Percentiles rank a stretch among this genome's conserved stretches.
phyloP scores from a whole-genome alignment of 2,797 vertebrate genomes.

The Enteromius unitaeniatus region DNA sequence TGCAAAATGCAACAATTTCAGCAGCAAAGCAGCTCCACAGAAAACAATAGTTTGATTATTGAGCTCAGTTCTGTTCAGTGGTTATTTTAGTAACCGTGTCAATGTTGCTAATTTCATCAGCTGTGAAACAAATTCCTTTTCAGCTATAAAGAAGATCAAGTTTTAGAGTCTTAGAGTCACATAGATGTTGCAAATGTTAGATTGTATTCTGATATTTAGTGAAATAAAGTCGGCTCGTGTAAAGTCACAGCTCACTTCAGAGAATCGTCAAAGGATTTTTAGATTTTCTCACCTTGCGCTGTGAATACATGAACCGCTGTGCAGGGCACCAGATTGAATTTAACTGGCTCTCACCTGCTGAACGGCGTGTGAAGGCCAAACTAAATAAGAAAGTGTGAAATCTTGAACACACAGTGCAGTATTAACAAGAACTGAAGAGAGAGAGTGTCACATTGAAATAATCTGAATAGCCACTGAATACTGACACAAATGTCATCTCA shows the following conservation, averaged over 20 bases:
- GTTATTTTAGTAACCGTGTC: background rate
- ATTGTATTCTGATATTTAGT: background rate
- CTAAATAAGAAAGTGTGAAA: constrained; percentile 36
- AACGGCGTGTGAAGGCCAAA: constrained; percentile 25
- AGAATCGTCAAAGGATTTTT: background rate
- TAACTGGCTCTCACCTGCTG: background rate
- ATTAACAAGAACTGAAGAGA: constrained; percentile 3
- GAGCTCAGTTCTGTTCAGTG: background rate
- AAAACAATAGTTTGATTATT: background rate
- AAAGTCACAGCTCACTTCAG: constrained; percentile 6
- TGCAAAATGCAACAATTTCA: too few relatives aligned
- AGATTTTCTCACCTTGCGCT: constrained; percentile 2
- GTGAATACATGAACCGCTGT: constrained; percentile 14
- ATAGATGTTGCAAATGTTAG: background rate
- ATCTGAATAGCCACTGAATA: constrained; percentile 12
- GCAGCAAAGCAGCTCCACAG: background rate
- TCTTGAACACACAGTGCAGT: constrained; percentile 16
- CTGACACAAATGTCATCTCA: background rate
- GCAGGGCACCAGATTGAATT: constrained; percentile 21
- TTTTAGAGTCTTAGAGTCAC: background rate
- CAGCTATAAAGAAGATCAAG: background rate
- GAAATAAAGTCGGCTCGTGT: background rate
- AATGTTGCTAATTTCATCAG: background rate
- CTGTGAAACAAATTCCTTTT: background rate
- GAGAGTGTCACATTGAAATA: background rate